These are phyloP conservation scores for Neodiprion virginianus DNA, from an alignment of 1,140 invertebrate species.

Conservation along the genomic window DNA sequence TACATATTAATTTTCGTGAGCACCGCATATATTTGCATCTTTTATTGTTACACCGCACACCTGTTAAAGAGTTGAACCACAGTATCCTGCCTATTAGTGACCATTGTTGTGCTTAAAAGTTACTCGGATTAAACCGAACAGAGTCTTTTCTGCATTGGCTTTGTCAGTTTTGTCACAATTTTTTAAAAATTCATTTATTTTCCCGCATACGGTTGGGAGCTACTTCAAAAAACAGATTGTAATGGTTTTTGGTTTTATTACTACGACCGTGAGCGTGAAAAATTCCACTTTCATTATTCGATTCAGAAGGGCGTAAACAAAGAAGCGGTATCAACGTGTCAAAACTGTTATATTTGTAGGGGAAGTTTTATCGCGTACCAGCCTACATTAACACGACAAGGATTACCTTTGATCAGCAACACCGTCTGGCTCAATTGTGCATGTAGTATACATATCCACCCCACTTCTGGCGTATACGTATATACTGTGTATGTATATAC, in stretches of 20 bases:
- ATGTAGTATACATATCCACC: background rate
- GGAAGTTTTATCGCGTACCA: background rate
- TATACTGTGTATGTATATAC: no score
- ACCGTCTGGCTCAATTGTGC: background rate
- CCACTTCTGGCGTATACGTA: background rate
- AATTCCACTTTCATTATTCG: background rate
- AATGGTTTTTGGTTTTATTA: no score
- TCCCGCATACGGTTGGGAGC: no score
- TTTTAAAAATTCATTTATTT: background rate
- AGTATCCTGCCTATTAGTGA: no score
- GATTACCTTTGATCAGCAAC: slow-evolving; percentile 2
- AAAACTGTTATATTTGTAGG: background rate
- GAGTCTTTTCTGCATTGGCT: background rate
- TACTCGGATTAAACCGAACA: background rate
- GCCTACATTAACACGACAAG: background rate
- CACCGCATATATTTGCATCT: no score
- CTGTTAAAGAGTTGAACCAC: no score
- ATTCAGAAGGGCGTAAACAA: background rate
- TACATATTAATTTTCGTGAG: no score
- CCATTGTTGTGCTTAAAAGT: background rate
- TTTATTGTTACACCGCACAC: no score
- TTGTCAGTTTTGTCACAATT: background rate
- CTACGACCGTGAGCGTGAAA: background rate
- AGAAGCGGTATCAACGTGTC: background rate
- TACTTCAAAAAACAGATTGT: no score